phyloP scores from a whole-genome alignment of 2,113 vertebrate species.

The Hydropotes inermis region DNA sequence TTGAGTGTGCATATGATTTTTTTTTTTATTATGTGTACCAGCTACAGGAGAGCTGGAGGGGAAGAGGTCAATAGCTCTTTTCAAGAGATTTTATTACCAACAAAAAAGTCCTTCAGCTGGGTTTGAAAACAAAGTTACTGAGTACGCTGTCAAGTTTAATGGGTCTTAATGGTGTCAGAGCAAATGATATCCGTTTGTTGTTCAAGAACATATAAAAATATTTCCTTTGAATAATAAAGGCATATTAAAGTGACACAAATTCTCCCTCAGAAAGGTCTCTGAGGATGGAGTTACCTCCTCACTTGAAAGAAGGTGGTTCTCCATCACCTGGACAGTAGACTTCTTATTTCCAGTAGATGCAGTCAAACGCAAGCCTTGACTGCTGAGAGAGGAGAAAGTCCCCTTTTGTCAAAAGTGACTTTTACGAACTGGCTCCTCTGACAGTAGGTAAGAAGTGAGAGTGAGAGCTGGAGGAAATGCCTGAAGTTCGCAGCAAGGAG shows the following conservation, averaged over 20 bases:
- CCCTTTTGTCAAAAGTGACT: not conserved
- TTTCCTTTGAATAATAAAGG: not conserved
- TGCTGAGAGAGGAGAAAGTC: not conserved
- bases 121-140: rapidly evolving
- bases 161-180: not conserved
- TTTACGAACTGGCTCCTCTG: not conserved
- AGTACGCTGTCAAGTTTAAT: not conserved
- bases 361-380: not conserved
- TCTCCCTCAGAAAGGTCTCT: not conserved
- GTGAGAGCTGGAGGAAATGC: not conserved
- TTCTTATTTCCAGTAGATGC: not conserved
- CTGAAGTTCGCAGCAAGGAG: not conserved
- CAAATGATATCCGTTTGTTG: not conserved
- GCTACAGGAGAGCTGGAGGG: not conserved
- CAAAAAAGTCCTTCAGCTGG: not conserved
- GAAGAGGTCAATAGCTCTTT: not conserved
- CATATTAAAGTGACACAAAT: not conserved
- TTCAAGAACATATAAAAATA: not conserved
- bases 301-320: not conserved
- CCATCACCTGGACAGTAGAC: not conserved
- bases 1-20: not conserved
- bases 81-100: not conserved
- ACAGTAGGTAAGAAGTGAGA: not conserved
- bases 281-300: not conserved
- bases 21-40: not conserved